These are phyloP conservation scores for Drosophila pseudotakahashii DNA, from an alignment of 2,888 invertebrate genomes.

Conservation along the genomic window DNA sequence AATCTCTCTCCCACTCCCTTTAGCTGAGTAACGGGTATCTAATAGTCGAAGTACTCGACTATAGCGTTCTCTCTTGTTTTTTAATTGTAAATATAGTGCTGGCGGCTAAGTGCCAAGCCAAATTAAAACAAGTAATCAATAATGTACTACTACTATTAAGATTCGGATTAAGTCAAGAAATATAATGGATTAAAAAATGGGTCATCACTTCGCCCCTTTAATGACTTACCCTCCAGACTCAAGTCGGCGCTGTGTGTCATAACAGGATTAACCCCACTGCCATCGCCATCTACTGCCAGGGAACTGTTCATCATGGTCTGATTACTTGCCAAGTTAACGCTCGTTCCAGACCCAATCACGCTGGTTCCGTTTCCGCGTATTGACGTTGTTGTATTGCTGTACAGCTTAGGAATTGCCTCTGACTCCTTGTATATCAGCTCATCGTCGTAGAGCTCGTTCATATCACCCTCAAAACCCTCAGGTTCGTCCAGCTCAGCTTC, in stretches of 20 bases:
- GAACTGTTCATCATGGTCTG: conserved; percentile 64
- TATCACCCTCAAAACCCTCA: conserved; percentile 85
- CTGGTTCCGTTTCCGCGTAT: conserved; percentile 57
- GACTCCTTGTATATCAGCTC: conserved; percentile 86
- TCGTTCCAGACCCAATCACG: conserved; percentile 37
- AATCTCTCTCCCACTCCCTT: too few relatives aligned
- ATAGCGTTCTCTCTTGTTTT: too few relatives aligned
- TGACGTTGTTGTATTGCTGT: conserved; percentile 81
- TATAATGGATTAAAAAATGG: too few relatives aligned
- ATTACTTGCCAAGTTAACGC: conserved; percentile 52
- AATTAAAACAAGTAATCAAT: too few relatives aligned
- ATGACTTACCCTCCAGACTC: conserved; percentile 81
- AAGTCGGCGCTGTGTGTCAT: conserved; percentile 83
- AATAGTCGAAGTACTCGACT: too few relatives aligned
- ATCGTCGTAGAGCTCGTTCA: conserved; percentile 86
- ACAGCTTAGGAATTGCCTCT: conserved; percentile 85
- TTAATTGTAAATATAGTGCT: too few relatives aligned
- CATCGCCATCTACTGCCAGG: conserved; percentile 68
- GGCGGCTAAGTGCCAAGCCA: too few relatives aligned
- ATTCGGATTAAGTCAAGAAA: too few relatives aligned
- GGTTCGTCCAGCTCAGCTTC: conserved; percentile 91
- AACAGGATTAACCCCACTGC: conserved; percentile 80
- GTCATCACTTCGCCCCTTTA: too few relatives aligned
- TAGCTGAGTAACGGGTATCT: too few relatives aligned
- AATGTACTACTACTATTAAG: too few relatives aligned